Percentiles rank a stretch among this genome's conserved stretches.
Conservation (phyloP, 1,140 invertebrate species). For the Laodelphax striatellus region DNA sequence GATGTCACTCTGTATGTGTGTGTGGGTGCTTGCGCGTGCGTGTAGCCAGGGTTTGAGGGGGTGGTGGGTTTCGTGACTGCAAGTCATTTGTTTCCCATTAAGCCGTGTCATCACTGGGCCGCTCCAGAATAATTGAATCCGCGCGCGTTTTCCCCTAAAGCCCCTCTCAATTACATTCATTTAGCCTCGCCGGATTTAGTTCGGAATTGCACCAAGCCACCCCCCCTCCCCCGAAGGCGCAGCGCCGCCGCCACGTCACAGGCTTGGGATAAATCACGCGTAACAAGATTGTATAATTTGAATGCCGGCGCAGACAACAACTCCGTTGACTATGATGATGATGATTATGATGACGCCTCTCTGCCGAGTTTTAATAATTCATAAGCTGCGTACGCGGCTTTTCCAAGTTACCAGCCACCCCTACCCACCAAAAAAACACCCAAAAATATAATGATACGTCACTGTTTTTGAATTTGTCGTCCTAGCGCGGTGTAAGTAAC, state of each 20-base stretch:
- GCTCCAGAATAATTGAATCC: slow-evolving; percentile 6
- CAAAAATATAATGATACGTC: not conserved
- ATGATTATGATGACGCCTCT: too few species aligned
- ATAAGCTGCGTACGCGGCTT: not conserved
- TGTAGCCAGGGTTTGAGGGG: not conserved
- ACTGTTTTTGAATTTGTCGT: not conserved
- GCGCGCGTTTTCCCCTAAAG: not conserved
- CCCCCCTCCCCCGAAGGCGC: not conserved
- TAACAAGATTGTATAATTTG: slow-evolving; percentile 11
- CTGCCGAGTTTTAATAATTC: slow-evolving; percentile 5
- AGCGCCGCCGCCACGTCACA: not conserved
- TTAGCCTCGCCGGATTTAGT: slow-evolving; percentile 6
- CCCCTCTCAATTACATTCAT: slow-evolving; percentile 10
- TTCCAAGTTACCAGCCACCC: not conserved
- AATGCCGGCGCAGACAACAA: not conserved
- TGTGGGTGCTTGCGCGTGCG: not conserved
- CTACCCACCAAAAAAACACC: not conserved
- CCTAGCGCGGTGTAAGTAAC: too few species aligned
- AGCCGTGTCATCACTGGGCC: slow-evolving; percentile 7
- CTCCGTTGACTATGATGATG: too few species aligned
- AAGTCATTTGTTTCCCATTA: slow-evolving; percentile 9
- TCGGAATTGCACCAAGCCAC: slow-evolving; percentile 2
- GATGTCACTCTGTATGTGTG: not conserved
- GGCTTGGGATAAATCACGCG: slow-evolving; percentile 7
- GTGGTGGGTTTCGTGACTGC: not conserved